Evolutionary conservation across 2,888 invertebrate species (phyloP).

Genomic region (Rosalia funebris): DNA sequence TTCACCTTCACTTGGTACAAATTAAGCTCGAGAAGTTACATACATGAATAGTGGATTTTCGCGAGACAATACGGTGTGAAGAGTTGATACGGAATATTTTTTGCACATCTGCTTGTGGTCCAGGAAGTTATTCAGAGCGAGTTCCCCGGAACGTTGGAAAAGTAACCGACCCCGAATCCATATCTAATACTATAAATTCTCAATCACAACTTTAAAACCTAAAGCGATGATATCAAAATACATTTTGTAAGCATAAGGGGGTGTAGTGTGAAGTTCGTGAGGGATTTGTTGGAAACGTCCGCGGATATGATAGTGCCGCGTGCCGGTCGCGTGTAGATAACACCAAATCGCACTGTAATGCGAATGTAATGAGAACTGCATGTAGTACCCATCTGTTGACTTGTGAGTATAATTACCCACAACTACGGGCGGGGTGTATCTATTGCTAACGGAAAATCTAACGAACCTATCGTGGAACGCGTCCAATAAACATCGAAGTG

Average conservation of each 20-base stretch:
- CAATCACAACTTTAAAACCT: conserved; percentile 47
- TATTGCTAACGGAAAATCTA: conserved; percentile 2
- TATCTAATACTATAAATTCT: conserved; percentile 46
- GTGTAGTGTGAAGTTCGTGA: conserved; percentile 24
- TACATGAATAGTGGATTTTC: too few relatives aligned
- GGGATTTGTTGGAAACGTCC: conserved; percentile 31
- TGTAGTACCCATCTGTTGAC: conserved; percentile 27
- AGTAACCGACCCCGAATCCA: conserved; percentile 36
- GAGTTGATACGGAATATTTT: too few relatives aligned
- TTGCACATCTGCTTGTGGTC: too few relatives aligned
- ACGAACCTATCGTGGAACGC: too few relatives aligned
- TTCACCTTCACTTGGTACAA: too few relatives aligned
- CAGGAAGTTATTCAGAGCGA: neutral
- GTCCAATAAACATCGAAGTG: too few relatives aligned
- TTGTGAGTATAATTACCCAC: conserved; percentile 19
- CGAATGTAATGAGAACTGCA: conserved; percentile 31
- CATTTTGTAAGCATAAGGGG: conserved; percentile 34
- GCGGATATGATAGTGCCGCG: conserved; percentile 37
- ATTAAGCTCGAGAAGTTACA: too few relatives aligned
- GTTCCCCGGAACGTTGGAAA: conserved; percentile 17
- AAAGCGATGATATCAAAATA: conserved; percentile 42
- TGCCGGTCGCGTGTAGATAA: conserved; percentile 53
- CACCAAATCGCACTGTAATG: conserved; percentile 55
- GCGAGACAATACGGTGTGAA: too few relatives aligned
- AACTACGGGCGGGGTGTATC: neutral